Base-by-base conservation (phyloP, 2,797 vertebrate species). In the Chlorospingus flavigularis region DNA sequence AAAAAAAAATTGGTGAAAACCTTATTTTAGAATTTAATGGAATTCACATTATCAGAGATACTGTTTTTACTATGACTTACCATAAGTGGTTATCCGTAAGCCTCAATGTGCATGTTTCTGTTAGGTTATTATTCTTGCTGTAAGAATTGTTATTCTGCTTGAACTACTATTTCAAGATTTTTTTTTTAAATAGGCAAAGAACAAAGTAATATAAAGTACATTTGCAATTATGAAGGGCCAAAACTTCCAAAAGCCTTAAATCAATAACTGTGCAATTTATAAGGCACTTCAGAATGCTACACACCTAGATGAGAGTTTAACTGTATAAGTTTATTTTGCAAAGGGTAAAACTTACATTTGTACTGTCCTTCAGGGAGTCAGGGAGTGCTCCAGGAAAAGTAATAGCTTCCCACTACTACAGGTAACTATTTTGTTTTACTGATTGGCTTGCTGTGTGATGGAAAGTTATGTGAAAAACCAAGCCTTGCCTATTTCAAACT, bases 361-460 rank as follows among this genome's bases (percentile, higher is more conserved):
- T 95, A 65, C 92, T 94, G 81, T 95, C 84, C 95, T 94, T 95
- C 73, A 87, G 96, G 94, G 86, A 91, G 94, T 94, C 87, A 92
- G 91, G 90, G 94, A 94, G 91, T 88, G 88, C 94, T 93, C 92
- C 94, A 95, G 88, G 88, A 93, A 95, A 95, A 91, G 95, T 95
- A 96, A 95, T 95, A 97, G 89, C 88, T 92, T 95, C 85, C 95
- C 92, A 80, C 78, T 95, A 23, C 81, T 95, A 48, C 94, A 96
- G 94, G 96, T 96, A 95, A 95, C 91, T 82, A 28, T 60, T 91
- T 87, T 91, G 68, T 88, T 91, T 92, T 94, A 55, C 65, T 95
- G 84, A 89, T 53, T 92, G 81, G 74, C 78, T 92, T 96, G 72
- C 86, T 89, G 71, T 92, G 77, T 95, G 84, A 85, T 71, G 72